Evolutionary conservation across 2,113 vertebrate species (phyloP).

Genomic region (Balaenoptera acutorostrata): DNA sequence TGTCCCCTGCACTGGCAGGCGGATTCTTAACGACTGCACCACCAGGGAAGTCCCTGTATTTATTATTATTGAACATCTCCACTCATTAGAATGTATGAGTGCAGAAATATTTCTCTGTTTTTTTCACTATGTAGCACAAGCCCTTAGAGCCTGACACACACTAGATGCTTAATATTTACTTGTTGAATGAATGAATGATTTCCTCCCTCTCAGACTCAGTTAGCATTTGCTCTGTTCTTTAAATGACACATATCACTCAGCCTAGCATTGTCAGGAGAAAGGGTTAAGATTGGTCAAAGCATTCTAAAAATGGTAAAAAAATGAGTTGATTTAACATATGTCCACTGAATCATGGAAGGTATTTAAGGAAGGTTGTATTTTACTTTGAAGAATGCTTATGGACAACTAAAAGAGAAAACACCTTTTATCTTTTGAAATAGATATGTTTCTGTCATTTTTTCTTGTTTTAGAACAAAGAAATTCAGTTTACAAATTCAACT

Average conservation of each 20-base stretch:
- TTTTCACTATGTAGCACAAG: background rate
- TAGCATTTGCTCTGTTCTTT: background rate
- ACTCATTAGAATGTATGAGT: background rate
- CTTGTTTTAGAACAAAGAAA: background rate
- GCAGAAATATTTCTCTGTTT: background rate
- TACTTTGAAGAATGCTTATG: background rate
- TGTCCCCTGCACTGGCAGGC: background rate
- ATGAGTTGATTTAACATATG: background rate
- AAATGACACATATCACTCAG: background rate
- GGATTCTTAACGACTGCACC: no score
- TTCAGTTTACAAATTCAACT: background rate
- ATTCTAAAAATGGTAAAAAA: background rate
- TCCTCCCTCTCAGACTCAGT: background rate
- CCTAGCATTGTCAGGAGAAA: background rate
- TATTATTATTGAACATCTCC: background rate
- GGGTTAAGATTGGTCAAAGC: background rate
- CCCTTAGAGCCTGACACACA: background rate
- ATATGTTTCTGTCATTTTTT: background rate
- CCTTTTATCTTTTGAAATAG: background rate
- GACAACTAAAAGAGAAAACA: background rate
- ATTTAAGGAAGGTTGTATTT: background rate
- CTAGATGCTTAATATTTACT: background rate
- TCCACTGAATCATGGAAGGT: background rate
- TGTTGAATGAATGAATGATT: background rate
- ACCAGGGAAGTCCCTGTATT: background rate